Evolutionary conservation across 2,797 vertebrate genomes (phyloP), one percentile per base, ranked within the genome.

Genomic region (Gymnothorax javanicus): DNA sequence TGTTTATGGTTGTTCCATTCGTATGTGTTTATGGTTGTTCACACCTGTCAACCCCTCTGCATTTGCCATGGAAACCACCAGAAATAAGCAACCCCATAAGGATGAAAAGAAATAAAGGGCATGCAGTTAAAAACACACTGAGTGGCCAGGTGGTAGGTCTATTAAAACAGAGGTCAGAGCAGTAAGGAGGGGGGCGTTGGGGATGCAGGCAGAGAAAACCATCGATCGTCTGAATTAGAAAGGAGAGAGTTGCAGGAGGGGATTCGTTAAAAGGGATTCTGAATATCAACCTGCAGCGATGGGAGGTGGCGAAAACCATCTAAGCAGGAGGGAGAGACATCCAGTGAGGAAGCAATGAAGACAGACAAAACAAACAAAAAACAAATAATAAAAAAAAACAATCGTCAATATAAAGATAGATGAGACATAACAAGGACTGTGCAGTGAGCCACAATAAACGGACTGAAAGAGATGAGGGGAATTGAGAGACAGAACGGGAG

Each of bases 131-230:
- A 75, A 43, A 12, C 13, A 15, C 33, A 43, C 71, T 13, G 25
- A 15, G 71, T 43, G 27, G 71, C 3, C 25, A 75, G 25, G 71
- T 11, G 71, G 71, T 33, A 15, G 8, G 27, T 79, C 43, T 79
- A 79, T 79, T 79, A 79, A 79, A 79, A 8, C 33, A 77, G 75
- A 79, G 75, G 15, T 79, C 15, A 52, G 43, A 77, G 75, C 13
- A 1, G 50, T 5, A 52, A 77, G 13, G 75, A 52, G 75, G 75
- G 33, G 71, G 27, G 13, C 0, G 33, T 8, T 7, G 73, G 25
- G 73, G 12, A 43, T 11, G 17, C 73, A 20, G 20, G 73, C 12
- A 6, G 73, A 43, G 12, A 52, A 5, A 81, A 23, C 15, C 77
- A 81, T 56, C 25, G 50, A 56, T 56, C 50, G 23, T 56, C 50